A percentile compares a stretch with the other conserved stretches of the same genome.
Conservation (phyloP, 2,113 vertebrate genomes). For the Mobula birostris region DNA sequence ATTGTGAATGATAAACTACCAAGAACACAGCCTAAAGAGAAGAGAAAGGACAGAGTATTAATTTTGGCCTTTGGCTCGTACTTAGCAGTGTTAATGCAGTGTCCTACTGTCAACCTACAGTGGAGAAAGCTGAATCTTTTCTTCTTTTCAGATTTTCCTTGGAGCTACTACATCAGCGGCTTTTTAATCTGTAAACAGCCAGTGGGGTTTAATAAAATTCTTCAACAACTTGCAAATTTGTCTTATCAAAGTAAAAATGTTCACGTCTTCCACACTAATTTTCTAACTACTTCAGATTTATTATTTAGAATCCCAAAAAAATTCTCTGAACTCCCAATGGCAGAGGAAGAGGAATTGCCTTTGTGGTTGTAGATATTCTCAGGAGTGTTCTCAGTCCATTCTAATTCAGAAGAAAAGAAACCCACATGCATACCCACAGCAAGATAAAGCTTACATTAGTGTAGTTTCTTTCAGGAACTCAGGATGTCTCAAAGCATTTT, state of each 20-base stretch:
- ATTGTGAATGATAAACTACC: too few relatives aligned
- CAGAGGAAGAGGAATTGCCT: background rate
- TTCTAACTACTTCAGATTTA: conserved; percentile 1
- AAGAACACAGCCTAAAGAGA: too few relatives aligned
- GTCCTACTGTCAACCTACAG: background rate
- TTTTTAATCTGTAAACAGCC: background rate
- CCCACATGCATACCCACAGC: too few relatives aligned
- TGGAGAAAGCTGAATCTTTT: conserved; percentile 18
- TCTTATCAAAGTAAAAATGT: background rate
- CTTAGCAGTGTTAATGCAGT: background rate
- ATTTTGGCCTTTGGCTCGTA: too few relatives aligned
- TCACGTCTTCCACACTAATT: background rate
- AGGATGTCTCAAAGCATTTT: background rate
- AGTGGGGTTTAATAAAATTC: conserved; percentile 19
- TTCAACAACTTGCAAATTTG: background rate
- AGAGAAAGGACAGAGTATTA: too few relatives aligned
- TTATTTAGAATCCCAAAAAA: background rate
- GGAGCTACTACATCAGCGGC: background rate
- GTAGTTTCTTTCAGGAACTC: background rate
- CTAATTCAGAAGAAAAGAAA: background rate
- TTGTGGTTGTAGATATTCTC: background rate
- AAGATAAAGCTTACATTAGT: background rate
- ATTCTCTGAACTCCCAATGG: background rate
- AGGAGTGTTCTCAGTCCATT: background rate
- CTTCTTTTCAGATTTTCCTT: background rate